These are phyloP conservation scores for Eucidaris tribuloides DNA, from an alignment of 35 echinoderm and acorn worm species.

Conservation along the genomic window DNA sequence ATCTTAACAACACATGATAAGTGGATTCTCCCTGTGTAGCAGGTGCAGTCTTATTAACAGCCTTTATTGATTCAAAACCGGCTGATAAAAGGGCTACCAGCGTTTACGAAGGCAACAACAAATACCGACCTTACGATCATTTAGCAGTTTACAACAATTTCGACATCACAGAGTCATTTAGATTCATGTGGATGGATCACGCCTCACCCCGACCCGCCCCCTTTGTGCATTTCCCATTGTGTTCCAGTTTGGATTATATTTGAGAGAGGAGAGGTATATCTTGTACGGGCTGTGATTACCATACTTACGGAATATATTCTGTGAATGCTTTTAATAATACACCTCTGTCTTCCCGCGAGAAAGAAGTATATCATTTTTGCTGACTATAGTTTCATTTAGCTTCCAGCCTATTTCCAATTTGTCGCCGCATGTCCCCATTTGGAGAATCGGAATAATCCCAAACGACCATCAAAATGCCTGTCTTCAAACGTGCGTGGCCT, in stretches of 20 bases:
- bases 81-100: neutral
- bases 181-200: no score
- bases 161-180: no score
- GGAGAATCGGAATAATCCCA: neutral
- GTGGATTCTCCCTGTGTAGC: slow-evolving; percentile 6
- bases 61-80: neutral
- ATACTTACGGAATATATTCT: neutral
- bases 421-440: neutral
- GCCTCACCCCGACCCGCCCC: neutral
- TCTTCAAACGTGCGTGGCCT: neutral
- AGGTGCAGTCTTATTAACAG: neutral
- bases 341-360: neutral
- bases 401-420: neutral
- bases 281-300: neutral
- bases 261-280: no score
- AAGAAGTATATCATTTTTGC: neutral
- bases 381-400: neutral
- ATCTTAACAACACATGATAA: neutral
- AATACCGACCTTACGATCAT: neutral
- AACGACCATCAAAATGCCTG: neutral
- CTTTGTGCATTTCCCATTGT: no score
- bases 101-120: neutral
- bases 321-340: neutral
- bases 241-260: no score
- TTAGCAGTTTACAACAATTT: neutral